These are phyloP conservation scores for Silurus lanzhouensis DNA, from an alignment of 2,797 vertebrate genomes.

Conservation along the genomic window DNA sequence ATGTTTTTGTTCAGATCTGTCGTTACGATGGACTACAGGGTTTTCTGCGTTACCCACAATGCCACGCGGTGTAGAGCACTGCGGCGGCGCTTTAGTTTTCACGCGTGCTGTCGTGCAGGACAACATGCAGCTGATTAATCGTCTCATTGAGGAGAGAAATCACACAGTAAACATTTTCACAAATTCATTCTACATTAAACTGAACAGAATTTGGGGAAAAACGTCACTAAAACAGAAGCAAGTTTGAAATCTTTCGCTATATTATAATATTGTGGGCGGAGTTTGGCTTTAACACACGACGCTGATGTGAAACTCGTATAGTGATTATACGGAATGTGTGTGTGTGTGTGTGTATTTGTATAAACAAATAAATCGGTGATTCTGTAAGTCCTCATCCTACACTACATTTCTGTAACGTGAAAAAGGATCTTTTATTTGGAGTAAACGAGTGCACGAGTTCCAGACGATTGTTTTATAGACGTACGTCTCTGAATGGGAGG, in stretches of 20 bases:
- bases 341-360: neutral
- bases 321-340: neutral
- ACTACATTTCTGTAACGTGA: neutral
- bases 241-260: too few relatives aligned
- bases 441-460: neutral
- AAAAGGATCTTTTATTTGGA: too few relatives aligned
- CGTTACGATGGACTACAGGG: neutral
- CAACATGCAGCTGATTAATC: too few relatives aligned
- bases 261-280: neutral
- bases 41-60: conserved; percentile 10
- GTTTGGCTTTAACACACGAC: neutral
- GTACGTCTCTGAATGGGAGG: too few relatives aligned
- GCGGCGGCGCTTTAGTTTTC: neutral
- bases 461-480: neutral
- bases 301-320: neutral
- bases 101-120: neutral
- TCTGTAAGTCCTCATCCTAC: too few relatives aligned
- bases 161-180: too few relatives aligned
- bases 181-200: neutral
- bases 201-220: too few relatives aligned
- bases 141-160: too few relatives aligned
- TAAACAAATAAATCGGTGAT: too few relatives aligned
- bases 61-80: neutral
- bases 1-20: neutral
- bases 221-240: neutral